Base-by-base conservation (phyloP, 1,140 invertebrate genomes). In the Geopemphigus sp. region DNA sequence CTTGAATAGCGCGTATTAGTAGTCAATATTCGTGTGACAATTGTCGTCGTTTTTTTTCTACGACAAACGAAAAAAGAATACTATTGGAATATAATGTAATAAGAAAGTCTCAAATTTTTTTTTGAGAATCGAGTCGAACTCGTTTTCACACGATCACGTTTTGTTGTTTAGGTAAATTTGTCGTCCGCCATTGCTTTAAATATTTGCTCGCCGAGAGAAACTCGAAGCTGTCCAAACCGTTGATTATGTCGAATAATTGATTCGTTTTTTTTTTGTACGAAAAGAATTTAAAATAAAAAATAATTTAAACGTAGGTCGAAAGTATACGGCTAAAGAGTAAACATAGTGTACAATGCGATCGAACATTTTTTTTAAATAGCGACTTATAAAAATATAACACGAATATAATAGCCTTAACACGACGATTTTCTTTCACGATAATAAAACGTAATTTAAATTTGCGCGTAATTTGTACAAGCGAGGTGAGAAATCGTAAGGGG, bases 61-160 rank as follows among this genome's bases (percentile, higher is more conserved):
- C 32, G 12, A 47, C n/a, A 68, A 39, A 68, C 24, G n/a, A 68
- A n/a, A 68, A 68, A 68, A 47, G 39, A n/a, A 5, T n/a, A n/a
- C n/a, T n/a, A n/a, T n/a, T n/a, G n/a, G n/a, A n/a, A n/a, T n/a
- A n/a, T n/a, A n/a, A n/a, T n/a, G n/a, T n/a, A n/a, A n/a, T n/a
- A n/a, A n/a, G n/a, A n/a, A n/a, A n/a, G n/a, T n/a, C n/a, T n/a
- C n/a, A n/a, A n/a, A n/a, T n/a, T 57, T 56, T 5, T 15, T 19
- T 17, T 26, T 29, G 26, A 15, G 26, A 63, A 29, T 63, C 59
- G 19, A 14, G 26, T 26, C 24, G 15, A 1, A 68, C 45, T 50
- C 15, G 45, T 22, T 47, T 15, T 68, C 6, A 50, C 64, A 50
- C 45, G 64, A 68, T 17, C 45, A 26, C 45, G n/a, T 68, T 68